Percentiles rank a stretch among this genome's conserved stretches.
phyloP scores from a whole-genome alignment of 2,113 vertebrate species.

The Peromyscus leucopus region DNA sequence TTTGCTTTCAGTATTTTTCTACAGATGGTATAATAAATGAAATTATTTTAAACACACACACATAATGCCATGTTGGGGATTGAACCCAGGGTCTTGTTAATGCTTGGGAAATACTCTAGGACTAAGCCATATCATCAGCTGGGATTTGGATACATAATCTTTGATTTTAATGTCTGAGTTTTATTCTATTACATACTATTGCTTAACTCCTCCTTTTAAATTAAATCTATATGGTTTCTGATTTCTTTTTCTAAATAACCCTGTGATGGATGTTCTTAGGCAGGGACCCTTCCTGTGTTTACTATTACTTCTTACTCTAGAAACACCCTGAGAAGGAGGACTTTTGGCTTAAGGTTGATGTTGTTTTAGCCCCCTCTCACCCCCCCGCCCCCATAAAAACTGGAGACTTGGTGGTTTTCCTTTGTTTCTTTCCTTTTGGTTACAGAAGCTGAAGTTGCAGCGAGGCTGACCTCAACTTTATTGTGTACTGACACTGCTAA shows the following conservation, averaged over 20 bases:
- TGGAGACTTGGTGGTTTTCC: neutral
- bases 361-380: neutral
- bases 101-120: neutral
- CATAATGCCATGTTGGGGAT: neutral
- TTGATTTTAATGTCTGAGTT: conserved; percentile 62
- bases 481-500: conserved; percentile 62
- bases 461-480: conserved; percentile 35
- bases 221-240: conserved; percentile 47
- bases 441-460: conserved; percentile 16
- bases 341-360: conserved; percentile 1
- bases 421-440: conserved; percentile 57
- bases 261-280: conserved; percentile 21
- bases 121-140: neutral
- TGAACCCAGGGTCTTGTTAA: neutral
- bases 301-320: conserved; percentile 49
- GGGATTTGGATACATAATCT: neutral
- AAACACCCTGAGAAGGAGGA: conserved; percentile 24
- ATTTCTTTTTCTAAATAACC: conserved; percentile 50
- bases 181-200: conserved; percentile 36
- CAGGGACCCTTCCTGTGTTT: neutral
- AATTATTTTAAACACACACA: conserved; percentile 23
- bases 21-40: neutral
- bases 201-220: neutral
- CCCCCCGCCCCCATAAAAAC: neutral
- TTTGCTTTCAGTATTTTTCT: conserved; percentile 37